A percentile compares a stretch with the other conserved stretches of the same genome.
These are phyloP conservation scores for Drosophila nigricruria DNA, from an alignment of 2,888 invertebrate genomes.

Conservation along the genomic window DNA sequence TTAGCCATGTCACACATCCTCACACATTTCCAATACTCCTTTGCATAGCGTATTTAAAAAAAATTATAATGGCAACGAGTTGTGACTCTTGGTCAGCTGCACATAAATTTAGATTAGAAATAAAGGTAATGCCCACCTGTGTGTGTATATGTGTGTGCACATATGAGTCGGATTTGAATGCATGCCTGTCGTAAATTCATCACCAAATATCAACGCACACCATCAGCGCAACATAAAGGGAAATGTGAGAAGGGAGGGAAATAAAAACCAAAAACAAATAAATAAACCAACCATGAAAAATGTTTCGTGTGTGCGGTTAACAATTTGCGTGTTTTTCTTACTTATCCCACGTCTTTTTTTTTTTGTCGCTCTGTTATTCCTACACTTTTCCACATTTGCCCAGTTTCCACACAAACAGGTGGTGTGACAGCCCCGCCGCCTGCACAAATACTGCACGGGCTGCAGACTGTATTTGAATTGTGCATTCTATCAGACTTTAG, in stretches of 20 bases:
- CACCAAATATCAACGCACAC: conserved; percentile 65
- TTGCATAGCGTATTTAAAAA: conserved; percentile 1
- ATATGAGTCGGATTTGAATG: conserved; percentile 32
- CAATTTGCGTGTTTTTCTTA: conserved; percentile 60
- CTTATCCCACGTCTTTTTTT: conserved; percentile 36
- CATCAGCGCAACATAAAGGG: conserved; percentile 41
- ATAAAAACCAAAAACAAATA: conserved; percentile 49
- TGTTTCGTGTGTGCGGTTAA: conserved; percentile 62
- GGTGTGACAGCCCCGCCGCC: background rate
- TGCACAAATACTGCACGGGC: background rate
- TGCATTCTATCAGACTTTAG: conserved; percentile 24
- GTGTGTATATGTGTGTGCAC: background rate
- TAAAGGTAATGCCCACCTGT: conserved; percentile 26
- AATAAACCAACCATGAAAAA: conserved; percentile 59
- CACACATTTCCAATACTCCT: background rate
- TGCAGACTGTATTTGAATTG: background rate
- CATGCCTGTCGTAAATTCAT: conserved; percentile 66
- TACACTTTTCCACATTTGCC: background rate
- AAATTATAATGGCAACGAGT: conserved; percentile 3
- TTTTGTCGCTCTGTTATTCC: background rate
- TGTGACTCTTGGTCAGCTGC: conserved; percentile 53
- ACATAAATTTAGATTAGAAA: conserved; percentile 70
- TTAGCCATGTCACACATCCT: background rate
- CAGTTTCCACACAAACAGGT: conserved; percentile 27
- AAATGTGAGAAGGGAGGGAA: conserved; percentile 14